Base-by-base conservation (phyloP, 2,888 invertebrate genomes). In the Augiades crinisus region DNA sequence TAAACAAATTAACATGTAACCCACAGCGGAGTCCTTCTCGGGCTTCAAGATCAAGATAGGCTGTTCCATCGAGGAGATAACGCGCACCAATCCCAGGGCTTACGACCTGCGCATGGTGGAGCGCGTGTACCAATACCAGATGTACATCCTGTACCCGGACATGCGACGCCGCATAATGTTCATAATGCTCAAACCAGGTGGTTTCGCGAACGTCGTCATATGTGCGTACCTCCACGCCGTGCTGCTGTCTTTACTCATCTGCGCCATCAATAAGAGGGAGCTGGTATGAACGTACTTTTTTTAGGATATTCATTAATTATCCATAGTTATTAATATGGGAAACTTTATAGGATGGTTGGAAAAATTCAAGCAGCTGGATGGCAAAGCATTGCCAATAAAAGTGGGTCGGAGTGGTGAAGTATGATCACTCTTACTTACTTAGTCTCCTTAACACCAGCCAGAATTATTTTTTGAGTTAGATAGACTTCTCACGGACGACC, bases 171-270 rank as follows among this genome's bases (percentile, higher is more conserved):
- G 79, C 54, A 80, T 68, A 16, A 91, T 95, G 64, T 85, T 90
- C 67, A 82, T 95, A 13, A 70, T 90, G 24, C 69, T 95, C 1
- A 86, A 90, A 53, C 84, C 90, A 40, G 74, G 86, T n/a, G 89
- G 91, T 14, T 69, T 65, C 0, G 67, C 90, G 0, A 75, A 77
- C 43, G 92, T 93, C 60, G 81, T 94, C n/a, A 67, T 95, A 6
- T 89, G 92, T 66, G 92, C 93, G 3, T 95, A 94, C 70, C 94
- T 93, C 61, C 92, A 95, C 65, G 93, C 94, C 3, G 90, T 92
- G 17, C 70, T 94, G 47, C 79, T 92, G 13, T 70, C 84, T 0
- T 67, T 75, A 5, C 56, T 76, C 1, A 72, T 63, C 0, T 79
- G 76, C 53, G 72, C 79, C 2, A 66, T 86, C 58, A 81, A 85